Evolutionary conservation across 2,888 invertebrate genomes (phyloP).

Genomic region (Drosophila cracens): DNA sequence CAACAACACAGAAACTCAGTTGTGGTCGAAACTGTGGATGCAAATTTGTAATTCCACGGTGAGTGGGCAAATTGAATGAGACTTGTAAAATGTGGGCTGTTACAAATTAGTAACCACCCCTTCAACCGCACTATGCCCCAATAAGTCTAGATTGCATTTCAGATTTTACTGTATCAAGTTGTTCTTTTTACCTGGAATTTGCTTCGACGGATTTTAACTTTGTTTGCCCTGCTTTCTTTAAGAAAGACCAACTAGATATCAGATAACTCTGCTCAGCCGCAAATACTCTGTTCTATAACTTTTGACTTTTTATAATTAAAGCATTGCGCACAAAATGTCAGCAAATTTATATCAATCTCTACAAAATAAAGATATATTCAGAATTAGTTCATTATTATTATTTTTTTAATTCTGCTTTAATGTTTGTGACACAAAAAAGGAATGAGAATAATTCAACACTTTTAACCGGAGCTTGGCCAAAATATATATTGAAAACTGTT

Average conservation of each 20-base stretch:
- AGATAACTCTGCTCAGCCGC: not conserved
- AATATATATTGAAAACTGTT: not conserved
- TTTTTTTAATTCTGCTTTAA: not conserved
- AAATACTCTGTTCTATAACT: not conserved
- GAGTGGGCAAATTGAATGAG: conserved; percentile 1
- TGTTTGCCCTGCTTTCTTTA: not conserved
- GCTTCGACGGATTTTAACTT: not conserved
- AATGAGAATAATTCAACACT: not conserved
- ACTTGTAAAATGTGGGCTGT: conserved; percentile 2
- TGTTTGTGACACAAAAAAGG: not conserved
- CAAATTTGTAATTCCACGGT: not conserved
- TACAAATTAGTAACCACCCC: conserved; percentile 13
- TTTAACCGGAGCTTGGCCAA: not conserved
- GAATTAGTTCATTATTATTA: not conserved
- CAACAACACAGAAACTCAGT: not conserved
- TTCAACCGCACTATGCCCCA: not conserved
- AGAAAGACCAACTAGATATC: not conserved
- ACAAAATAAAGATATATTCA: not conserved
- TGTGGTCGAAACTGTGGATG: not conserved
- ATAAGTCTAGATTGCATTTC: not conserved
- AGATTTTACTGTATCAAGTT: not conserved
- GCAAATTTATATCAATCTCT: not conserved
- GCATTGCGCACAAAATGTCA: not conserved
- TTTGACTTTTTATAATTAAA: not conserved
- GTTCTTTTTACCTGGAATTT: not conserved